These are phyloP conservation scores for Octonoba sinensis DNA, from an alignment of 2,888 invertebrate species.

Conservation along the genomic window DNA sequence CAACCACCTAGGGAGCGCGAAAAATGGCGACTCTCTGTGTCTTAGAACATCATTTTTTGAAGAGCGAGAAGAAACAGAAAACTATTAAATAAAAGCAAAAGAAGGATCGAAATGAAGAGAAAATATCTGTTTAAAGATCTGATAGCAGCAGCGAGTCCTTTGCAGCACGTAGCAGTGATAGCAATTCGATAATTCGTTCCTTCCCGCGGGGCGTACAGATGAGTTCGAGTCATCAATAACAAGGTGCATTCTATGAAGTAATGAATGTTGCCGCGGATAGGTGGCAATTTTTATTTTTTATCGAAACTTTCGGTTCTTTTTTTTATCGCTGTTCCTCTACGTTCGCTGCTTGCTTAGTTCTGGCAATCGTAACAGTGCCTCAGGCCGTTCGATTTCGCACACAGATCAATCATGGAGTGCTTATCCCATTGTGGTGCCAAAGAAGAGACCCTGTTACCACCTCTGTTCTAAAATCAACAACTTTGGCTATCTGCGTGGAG, in stretches of 20 bases:
- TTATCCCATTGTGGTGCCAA: slow-evolving; percentile 23
- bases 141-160: slow-evolving; percentile 34
- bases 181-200: slow-evolving; percentile 58
- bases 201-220: slow-evolving; percentile 38
- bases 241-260: slow-evolving; percentile 26
- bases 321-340: slow-evolving; percentile 1
- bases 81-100: not conserved
- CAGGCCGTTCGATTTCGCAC: slow-evolving; percentile 27
- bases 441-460: slow-evolving; percentile 47
- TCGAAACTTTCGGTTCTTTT: not conserved
- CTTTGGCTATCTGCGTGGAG: slow-evolving; percentile 12
- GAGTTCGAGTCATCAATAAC: slow-evolving; percentile 53
- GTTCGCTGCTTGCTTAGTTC: slow-evolving; percentile 40
- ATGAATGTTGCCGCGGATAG: slow-evolving; percentile 48
- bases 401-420: slow-evolving; percentile 56
- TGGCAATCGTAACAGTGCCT: slow-evolving; percentile 17
- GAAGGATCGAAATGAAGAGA: slow-evolving; percentile 21
- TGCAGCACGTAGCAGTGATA: slow-evolving; percentile 51
- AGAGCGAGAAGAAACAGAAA: slow-evolving; percentile 3
- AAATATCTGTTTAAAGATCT: slow-evolving; percentile 18
- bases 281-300: slow-evolving; percentile 4
- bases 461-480: slow-evolving; percentile 56
- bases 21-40: not conserved
- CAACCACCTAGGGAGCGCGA: slow-evolving; percentile 42
- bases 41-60: slow-evolving; percentile 10